Evolutionary conservation across 35 echinoderm and acorn worm genomes (phyloP), one percentile per base, ranked within the genome.

Genomic region (Nesometra sesokonis): DNA sequence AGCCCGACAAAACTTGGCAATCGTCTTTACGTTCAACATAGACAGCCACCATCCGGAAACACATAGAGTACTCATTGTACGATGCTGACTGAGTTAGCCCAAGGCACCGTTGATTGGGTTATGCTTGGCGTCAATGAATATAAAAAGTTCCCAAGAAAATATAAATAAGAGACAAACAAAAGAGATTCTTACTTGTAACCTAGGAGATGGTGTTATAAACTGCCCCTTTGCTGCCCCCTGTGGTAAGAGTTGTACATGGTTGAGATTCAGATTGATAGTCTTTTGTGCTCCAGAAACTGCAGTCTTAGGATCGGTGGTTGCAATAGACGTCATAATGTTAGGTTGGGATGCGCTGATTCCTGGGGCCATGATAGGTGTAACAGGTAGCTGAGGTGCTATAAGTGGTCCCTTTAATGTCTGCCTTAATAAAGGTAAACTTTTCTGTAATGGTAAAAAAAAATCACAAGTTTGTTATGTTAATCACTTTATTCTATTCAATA

Each of bases 341-440:
- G 52, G 21, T 27, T 67, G 52, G 0, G 52, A 9, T 13, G 1
- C 9, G 23, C 52, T 67, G 2, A 67, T 27, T 67, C 52, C 52
- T 19, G 52, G 52, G 23, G 52, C 1, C 52, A 67, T 67, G 52
- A 67, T 27, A 67, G 52, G 52, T 5, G 52, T 67, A 2, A 9
- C 52, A 13, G 52, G 52, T 27, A 27, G 9, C 52, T 67, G 52
- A 17, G 52, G 52, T 2, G 52, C 52, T 67, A 67, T 13, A 13
- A 67, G 21, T 17, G 52, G 52, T 19, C 52, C 52, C 31, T 94
- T 90, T 34, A 99, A 79, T 21, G 90, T 86, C 85, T 99, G 92
- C 29, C 96, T 79, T 17, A 99, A 82, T 29, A 93, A 88, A 37
- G 96, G 96, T 47, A 99, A 86, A 87, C 93, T 99, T 91, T 91